Evolutionary conservation across 1,140 invertebrate species (phyloP).

Genomic region (Lordiphosa mommai): DNA sequence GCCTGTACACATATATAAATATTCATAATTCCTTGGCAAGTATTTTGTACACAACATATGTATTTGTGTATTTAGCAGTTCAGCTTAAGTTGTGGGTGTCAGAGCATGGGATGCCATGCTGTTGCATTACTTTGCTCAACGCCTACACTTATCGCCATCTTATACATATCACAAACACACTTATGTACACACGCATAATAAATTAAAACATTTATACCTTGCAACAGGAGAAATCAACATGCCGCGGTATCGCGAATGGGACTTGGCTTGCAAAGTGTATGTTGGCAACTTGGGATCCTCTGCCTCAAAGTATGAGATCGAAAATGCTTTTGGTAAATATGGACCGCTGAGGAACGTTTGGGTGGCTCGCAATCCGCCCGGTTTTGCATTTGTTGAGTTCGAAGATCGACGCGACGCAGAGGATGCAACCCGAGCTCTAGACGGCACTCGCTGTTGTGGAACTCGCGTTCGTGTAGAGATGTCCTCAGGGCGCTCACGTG

Average conservation of each 20-base stretch:
- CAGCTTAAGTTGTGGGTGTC: too few relatives aligned
- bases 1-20: too few relatives aligned
- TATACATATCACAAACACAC: not conserved
- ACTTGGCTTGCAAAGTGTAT: slow-evolving; percentile 98
- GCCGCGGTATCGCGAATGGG: slow-evolving; percentile 93
- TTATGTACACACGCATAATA: too few relatives aligned
- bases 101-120: too few relatives aligned
- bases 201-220: not conserved
- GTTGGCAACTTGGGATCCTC: slow-evolving; percentile 96
- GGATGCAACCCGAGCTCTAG: slow-evolving; percentile 95
- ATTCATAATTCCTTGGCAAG: too few relatives aligned
- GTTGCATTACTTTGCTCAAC: too few relatives aligned
- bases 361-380: slow-evolving; percentile 96
- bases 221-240: slow-evolving; percentile 63
- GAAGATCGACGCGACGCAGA: slow-evolving; percentile 98
- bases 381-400: slow-evolving; percentile 99
- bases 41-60: too few relatives aligned
- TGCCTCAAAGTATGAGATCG: slow-evolving; percentile 94
- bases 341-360: slow-evolving; percentile 97
- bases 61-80: too few relatives aligned
- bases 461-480: slow-evolving; percentile 92
- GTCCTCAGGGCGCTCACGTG: slow-evolving; percentile 90
- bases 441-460: slow-evolving; percentile 95
- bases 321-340: slow-evolving; percentile 96
- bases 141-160: not conserved